Evolutionary conservation across 2,888 invertebrate genomes (phyloP), one percentile per base, ranked within the genome.

Genomic region (Andrena minutula): DNA sequence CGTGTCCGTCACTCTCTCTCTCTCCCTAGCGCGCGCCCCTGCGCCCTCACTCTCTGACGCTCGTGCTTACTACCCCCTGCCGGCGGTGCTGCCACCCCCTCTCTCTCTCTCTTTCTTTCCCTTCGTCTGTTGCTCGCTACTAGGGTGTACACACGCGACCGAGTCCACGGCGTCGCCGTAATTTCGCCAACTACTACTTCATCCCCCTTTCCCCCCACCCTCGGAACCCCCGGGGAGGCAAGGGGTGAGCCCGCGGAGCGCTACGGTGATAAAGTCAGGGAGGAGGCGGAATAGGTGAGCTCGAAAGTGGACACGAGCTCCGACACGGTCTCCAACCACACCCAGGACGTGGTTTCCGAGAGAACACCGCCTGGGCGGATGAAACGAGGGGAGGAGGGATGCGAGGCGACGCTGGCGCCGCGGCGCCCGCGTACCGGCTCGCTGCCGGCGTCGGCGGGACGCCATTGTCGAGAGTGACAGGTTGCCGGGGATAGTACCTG

Each of bases 381-480:
- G 74, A 86, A 76, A 76, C 63, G 76, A 41, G 32, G 41, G 63
- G 20, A 83, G 65, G 79, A 79, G 82, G 85, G 83, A 85, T 74
- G n/a, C n/a, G 77, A 76, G 79, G 69, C 88, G 91, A 87, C 85
- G 82, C 89, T 88, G 89, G 91, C 91, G 91, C 90, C 87, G 75
- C 87, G 88, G 88, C 90, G 89, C 90, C 88, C 86, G 87, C 49
- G 79, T 88, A 88, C 82, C 88, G 80, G 83, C 86, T 74, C 58
- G 66, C 83, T 79, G 73, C 84, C 90, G 90, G 88, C 89, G 86
- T 87, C 89, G 87, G 77, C 90, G 76, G 79, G 85, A 86, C 90
- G 90, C 90, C 90, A 90, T 91, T 88, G 86, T 89, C 85, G 84
- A 73, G 81, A 75, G 82, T 89, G 90, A 90, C 92, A 91, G 92